A percentile compares a stretch with the other conserved stretches of the same genome.
Evolutionary conservation across 1,140 invertebrate genomes (phyloP).

Genomic region (Brachionus rotundiformis): DNA sequence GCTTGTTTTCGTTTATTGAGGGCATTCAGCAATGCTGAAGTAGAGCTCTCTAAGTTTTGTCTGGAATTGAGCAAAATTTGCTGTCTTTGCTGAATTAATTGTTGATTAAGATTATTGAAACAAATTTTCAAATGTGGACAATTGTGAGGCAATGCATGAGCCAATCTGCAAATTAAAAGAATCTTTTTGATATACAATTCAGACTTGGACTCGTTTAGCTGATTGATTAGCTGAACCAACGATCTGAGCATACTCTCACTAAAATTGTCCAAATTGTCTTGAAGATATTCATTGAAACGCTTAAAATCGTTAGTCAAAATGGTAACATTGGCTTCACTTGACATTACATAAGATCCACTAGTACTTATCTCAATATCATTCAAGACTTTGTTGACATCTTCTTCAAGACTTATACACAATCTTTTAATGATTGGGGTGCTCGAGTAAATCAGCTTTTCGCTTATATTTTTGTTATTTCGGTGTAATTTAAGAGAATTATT

Average conservation of each 20-base stretch:
- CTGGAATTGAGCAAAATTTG: neutral
- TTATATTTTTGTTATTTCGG: neutral
- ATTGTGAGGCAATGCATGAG: slow-evolving; percentile 41
- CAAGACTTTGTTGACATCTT: neutral
- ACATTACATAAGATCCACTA: neutral
- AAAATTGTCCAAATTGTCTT: slow-evolving; percentile 35
- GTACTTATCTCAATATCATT: slow-evolving; percentile 34
- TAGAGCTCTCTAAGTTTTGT: neutral
- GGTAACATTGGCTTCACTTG: neutral
- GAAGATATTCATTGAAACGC: slow-evolving; percentile 18
- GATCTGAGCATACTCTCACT: neutral
- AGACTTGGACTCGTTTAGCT: neutral
- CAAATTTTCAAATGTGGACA: slow-evolving; percentile 48
- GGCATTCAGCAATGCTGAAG: slow-evolving; percentile 6
- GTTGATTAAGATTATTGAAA: slow-evolving; percentile 35
- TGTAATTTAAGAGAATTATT: neutral
- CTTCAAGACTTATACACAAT: slow-evolving; percentile 8
- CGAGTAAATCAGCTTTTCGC: neutral
- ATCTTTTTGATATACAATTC: neutral
- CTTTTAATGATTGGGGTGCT: slow-evolving; percentile 34
- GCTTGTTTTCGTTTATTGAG: slow-evolving; percentile 14
- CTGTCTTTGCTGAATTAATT: slow-evolving; percentile 29
- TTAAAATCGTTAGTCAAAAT: slow-evolving; percentile 26
- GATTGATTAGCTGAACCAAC: neutral
- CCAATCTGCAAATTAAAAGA: slow-evolving; percentile 18